phyloP scores from a whole-genome alignment of 2,113 vertebrate genomes.

The Entomyzon cyanotis region DNA sequence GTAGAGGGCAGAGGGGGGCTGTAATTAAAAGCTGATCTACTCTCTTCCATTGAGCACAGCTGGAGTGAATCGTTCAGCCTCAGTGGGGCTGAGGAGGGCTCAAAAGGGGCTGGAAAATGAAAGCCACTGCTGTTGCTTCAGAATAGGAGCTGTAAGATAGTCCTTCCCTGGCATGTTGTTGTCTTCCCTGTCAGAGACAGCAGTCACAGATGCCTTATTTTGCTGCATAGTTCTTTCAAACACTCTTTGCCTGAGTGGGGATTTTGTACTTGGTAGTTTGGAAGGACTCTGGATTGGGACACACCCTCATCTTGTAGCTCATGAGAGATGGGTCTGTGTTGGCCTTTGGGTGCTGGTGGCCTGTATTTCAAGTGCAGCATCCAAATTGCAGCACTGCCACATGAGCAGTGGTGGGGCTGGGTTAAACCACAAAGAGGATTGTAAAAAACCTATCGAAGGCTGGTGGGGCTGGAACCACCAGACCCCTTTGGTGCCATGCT shows the following conservation, averaged over 20 bases:
- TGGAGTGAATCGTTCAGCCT: background rate
- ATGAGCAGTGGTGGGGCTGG: background rate
- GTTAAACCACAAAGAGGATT: rapidly evolving
- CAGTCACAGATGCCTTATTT: background rate
- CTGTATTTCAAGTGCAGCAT: background rate
- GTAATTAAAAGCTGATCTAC: background rate
- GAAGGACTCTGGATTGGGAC: background rate
- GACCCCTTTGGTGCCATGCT: background rate
- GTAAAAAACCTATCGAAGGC: background rate
- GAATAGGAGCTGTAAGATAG: background rate
- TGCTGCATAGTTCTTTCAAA: background rate
- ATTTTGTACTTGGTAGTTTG: background rate
- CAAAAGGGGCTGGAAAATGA: background rate
- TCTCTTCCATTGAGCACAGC: background rate
- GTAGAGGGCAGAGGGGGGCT: background rate
- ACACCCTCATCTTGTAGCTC: background rate
- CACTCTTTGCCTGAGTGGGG: background rate
- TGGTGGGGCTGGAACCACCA: background rate
- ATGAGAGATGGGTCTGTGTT: background rate
- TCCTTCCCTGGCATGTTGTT: background rate
- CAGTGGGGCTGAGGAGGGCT: background rate
- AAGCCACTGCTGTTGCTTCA: background rate
- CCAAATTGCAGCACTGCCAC: background rate
- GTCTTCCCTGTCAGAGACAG: background rate
- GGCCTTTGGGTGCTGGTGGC: background rate